These are phyloP conservation scores for Venustaconcha ellipsiformis DNA, from an alignment of 1,140 invertebrate species.

Conservation along the genomic window DNA sequence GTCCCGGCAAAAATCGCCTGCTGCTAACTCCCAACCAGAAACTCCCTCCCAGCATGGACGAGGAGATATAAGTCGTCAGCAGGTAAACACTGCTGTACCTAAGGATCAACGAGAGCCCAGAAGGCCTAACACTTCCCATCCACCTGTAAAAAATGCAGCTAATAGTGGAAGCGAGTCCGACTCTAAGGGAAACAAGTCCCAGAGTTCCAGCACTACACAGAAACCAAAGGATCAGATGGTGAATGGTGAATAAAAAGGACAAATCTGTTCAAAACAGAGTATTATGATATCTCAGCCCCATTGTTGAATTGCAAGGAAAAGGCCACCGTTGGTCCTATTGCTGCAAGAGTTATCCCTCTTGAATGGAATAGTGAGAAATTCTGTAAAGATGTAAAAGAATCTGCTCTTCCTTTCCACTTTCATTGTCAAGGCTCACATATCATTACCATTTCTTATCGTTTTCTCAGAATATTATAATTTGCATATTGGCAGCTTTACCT, in stretches of 20 bases:
- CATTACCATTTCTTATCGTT: no score
- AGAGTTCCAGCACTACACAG: constrained; percentile 27
- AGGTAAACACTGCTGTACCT: constrained; percentile 13
- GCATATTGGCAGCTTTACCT: no score
- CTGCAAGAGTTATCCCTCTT: no score
- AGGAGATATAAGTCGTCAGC: constrained; percentile 19
- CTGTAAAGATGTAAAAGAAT: no score
- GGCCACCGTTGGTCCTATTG: no score
- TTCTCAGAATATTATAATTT: no score
- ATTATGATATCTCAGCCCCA: no score
- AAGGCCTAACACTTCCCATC: not conserved
- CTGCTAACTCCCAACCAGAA: constrained; percentile 23
- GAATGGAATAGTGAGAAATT: no score
- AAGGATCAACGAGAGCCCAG: constrained; percentile 43
- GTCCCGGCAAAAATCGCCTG: constrained; percentile 27
- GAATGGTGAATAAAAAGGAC: constrained; percentile 43
- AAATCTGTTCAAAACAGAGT: no score
- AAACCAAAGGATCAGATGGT: constrained; percentile 49
- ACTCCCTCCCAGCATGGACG: constrained; percentile 9
- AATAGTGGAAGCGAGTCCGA: constrained; percentile 56
- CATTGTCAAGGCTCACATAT: no score
- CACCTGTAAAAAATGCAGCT: constrained; percentile 1
- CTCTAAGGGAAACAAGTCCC: constrained; percentile 47
- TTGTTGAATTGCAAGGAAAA: no score
- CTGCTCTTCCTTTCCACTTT: no score